Evolutionary conservation across 2,888 invertebrate species (phyloP).

Genomic region (Sisyra nigra): DNA sequence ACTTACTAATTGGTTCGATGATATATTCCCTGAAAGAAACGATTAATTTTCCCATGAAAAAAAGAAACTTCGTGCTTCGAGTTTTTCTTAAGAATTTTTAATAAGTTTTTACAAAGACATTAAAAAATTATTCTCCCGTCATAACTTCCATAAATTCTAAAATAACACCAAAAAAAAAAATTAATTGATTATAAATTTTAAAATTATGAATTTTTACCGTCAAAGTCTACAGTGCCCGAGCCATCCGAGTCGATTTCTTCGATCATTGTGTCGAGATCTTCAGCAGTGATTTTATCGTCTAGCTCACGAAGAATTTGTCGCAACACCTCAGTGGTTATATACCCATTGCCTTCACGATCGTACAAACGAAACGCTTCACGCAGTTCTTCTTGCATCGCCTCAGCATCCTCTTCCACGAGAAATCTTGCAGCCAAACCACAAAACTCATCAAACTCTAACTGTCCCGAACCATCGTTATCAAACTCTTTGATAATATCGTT

Average conservation of each 20-base stretch:
- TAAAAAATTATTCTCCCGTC: constrained; percentile 46
- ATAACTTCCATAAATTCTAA: constrained; percentile 87
- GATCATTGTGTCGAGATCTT: constrained; percentile 87
- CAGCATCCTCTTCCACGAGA: constrained; percentile 74
- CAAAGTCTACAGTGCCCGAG: constrained; percentile 94
- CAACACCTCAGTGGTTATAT: constrained; percentile 73
- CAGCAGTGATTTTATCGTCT: constrained; percentile 76
- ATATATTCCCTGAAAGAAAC: too few species aligned
- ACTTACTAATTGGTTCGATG: too few species aligned
- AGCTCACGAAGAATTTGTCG: constrained; percentile 83
- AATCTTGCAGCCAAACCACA: constrained; percentile 73
- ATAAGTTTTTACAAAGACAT: too few species aligned
- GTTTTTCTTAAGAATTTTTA: too few species aligned
- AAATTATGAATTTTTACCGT: constrained; percentile 43
- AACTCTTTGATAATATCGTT: constrained; percentile 71
- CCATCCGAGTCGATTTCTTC: constrained; percentile 92
- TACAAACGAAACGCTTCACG: constrained; percentile 92
- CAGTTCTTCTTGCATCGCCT: constrained; percentile 75
- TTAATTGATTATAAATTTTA: neutral
- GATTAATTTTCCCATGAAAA: too few species aligned
- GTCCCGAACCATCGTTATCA: constrained; percentile 71
- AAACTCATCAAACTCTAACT: constrained; percentile 82
- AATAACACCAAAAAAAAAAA: constrained; percentile 24
- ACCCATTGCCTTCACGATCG: constrained; percentile 88
- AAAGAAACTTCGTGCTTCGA: too few species aligned